Evolutionary conservation across 2,797 vertebrate genomes (phyloP).

Genomic region (Somateria mollissima): DNA sequence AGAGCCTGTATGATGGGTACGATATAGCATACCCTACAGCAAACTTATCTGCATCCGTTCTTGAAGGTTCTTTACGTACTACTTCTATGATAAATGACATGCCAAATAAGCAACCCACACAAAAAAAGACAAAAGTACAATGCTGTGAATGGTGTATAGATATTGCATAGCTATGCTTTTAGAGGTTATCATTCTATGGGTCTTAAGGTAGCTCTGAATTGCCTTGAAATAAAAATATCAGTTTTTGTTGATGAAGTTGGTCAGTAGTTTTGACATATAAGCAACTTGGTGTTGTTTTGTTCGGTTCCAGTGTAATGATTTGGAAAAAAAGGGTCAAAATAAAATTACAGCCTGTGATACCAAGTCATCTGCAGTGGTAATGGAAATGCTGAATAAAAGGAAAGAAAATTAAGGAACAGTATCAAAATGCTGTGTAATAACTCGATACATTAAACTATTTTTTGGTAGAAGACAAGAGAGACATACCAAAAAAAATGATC

Average conservation of each 20-base stretch:
- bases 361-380: not conserved
- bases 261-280: not conserved
- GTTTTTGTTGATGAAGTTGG: not conserved
- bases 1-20: not conserved
- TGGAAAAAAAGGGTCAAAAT: not conserved
- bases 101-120: not conserved
- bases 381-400: not conserved
- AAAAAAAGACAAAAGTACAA: not conserved
- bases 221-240: rapidly evolving
- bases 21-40: not conserved
- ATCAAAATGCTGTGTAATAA: not conserved
- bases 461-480: not conserved
- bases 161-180: not conserved
- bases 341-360: not conserved
- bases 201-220: not conserved
- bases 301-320: not conserved
- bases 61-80: not conserved
- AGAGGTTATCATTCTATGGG: not conserved
- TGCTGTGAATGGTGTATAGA: not conserved
- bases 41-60: not conserved
- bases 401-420: not conserved
- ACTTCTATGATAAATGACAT: not conserved
- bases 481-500: not conserved
- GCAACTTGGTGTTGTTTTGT: not conserved
- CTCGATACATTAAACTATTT: not conserved